Percentiles rank a stretch among this genome's conserved stretches.
Evolutionary conservation across 2,113 vertebrate species (phyloP).

Genomic region (Tragelaphus buxtoni): DNA sequence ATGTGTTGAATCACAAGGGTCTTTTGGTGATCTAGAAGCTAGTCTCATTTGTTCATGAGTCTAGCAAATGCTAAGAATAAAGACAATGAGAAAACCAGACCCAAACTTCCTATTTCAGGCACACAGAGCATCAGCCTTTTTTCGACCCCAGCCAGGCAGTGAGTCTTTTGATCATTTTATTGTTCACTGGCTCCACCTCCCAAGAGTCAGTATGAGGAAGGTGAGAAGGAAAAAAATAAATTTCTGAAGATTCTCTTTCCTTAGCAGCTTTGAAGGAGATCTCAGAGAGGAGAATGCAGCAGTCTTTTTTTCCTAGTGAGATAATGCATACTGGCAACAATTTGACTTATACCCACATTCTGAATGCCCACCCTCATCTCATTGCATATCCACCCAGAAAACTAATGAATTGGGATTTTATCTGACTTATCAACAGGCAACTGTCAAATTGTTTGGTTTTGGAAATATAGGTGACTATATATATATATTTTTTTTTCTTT

Average conservation of each 20-base stretch:
- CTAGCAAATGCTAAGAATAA: not conserved
- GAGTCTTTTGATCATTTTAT: not conserved
- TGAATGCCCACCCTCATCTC: not conserved
- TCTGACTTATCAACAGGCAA: no score
- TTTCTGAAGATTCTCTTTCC: not conserved
- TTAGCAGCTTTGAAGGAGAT: not conserved
- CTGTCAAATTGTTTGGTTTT: not conserved
- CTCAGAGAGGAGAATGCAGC: not conserved
- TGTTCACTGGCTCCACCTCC: not conserved
- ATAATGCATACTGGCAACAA: not conserved
- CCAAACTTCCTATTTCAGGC: not conserved
- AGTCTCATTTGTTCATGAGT: not conserved
- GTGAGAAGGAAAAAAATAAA: not conserved
- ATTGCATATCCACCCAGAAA: not conserved
- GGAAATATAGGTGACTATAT: not conserved
- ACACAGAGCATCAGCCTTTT: not conserved
- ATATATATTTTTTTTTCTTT: not conserved
- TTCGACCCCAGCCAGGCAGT: not conserved
- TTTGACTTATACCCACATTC: not conserved
- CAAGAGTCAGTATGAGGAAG: not conserved
- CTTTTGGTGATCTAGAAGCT: not conserved
- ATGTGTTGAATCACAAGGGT: not conserved
- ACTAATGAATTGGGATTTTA: not conserved
- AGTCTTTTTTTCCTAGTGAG: not conserved
- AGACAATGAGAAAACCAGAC: not conserved